Base-by-base conservation (phyloP, 2,888 invertebrate species). In the Polyommatus iphigenia region DNA sequence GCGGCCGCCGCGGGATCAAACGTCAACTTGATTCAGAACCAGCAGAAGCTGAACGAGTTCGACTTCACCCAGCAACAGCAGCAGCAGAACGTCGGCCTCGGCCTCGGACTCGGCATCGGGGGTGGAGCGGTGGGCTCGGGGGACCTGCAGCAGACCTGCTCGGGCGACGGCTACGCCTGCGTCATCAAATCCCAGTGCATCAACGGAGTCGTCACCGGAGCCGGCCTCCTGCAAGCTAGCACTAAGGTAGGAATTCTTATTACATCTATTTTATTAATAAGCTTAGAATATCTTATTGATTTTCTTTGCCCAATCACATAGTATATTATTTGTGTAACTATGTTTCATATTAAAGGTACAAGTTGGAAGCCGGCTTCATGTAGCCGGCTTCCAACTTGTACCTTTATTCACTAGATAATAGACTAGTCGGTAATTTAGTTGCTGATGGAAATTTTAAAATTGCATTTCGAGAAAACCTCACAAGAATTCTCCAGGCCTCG, bases 111-210 rank as follows among this genome's bases (percentile, higher is more conserved):
- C n/a, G 32, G 71, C 20, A 50, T 67, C 18, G 71, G 71, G 2
- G 32, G 77, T 0, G 77, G 29, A 59, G 36, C 41, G 82, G 71
- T 62, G 7, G 59, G 59, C 20, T 90, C 89, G 2, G 91, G 90
- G 0, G 91, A 89, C 3, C 82, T 95, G 46, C 94, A 92, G 82
- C 90, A 95, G 83, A 91, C 94, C 18, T 96, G 96, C 84, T 90
- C 89, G 80, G 96, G 95, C 0, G 89, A 92, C 76, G 95, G 95
- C 8, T 95, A 94, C 84, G 90, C 95, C 71, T 96, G 96, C 85
- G 96, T 96, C 0, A 88, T 92, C 0, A 95, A 94, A 80, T 87
- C 94, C 0, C 91, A 95, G 82, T 96, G 96, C 85, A 86, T 92
- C 80, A 95, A 96, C 80, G 96, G 96, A 32, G 94, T 95, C 0